phyloP scores from a whole-genome alignment of 2,888 invertebrate genomes.

The Selenia dentaria region DNA sequence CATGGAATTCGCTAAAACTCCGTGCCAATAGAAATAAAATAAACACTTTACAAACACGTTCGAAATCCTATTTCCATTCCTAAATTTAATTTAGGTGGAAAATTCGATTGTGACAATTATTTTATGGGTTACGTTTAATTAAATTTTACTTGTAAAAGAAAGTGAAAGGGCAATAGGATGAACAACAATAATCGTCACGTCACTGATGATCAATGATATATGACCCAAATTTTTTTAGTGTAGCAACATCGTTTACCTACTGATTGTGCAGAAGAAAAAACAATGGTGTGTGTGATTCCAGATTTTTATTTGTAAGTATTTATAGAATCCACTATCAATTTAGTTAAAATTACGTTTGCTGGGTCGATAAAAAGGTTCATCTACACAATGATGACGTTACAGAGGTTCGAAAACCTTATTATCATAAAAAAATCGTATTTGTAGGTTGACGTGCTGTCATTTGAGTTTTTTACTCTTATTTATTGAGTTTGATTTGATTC shows the following conservation, averaged over 20 bases:
- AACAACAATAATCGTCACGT: too few species aligned
- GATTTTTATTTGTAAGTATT: constrained; percentile 85
- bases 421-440: constrained; percentile 51
- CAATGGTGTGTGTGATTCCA: constrained; percentile 85
- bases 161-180: too few species aligned
- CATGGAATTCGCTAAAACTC: too few species aligned
- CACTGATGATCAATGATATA: too few species aligned
- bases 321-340: constrained; percentile 79
- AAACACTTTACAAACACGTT: too few species aligned
- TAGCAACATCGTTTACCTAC: constrained; percentile 74
- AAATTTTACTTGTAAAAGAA: too few species aligned
- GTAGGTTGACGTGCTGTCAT: constrained; percentile 76
- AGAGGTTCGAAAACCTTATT: constrained; percentile 58
- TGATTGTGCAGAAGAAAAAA: constrained; percentile 83
- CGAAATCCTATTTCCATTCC: too few species aligned
- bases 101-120: too few species aligned
- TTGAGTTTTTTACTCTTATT: constrained; percentile 78
- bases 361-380: constrained; percentile 57
- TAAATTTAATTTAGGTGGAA: too few species aligned
- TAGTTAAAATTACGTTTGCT: constrained; percentile 61
- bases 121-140: too few species aligned
- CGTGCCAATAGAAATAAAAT: too few species aligned
- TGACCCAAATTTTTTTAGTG: constrained; percentile 57
- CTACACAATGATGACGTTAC: constrained; percentile 51
- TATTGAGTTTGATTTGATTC: constrained; percentile 69